A percentile compares a stretch with the other conserved stretches of the same genome.
These are phyloP conservation scores for Syngnathus rostellatus DNA, from an alignment of 2,797 vertebrate genomes.

Conservation along the genomic window DNA sequence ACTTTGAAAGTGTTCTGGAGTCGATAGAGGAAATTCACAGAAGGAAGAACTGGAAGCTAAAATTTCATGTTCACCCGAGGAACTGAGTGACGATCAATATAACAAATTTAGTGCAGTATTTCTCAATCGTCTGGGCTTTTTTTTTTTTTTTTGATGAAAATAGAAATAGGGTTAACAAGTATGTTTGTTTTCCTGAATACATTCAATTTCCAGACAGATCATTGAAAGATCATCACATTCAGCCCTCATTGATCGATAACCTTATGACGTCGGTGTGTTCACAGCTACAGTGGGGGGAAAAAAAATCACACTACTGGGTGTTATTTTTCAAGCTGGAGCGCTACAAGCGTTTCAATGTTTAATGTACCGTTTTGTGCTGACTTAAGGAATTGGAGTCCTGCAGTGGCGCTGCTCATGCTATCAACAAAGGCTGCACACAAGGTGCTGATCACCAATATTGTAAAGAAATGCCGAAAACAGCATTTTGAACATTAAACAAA, in stretches of 20 bases:
- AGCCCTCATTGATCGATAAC: conserved; percentile 6
- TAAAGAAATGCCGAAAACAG: neutral
- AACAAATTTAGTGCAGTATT: conserved; percentile 42
- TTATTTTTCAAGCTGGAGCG: conserved; percentile 21
- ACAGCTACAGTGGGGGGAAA: conserved; percentile 9
- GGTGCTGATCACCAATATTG: conserved; percentile 1
- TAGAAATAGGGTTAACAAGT: neutral
- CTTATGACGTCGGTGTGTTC: conserved; percentile 7
- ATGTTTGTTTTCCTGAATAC: neutral
- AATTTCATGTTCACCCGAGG: conserved; percentile 45
- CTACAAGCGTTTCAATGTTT: conserved; percentile 30
- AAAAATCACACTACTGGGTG: conserved; percentile 13
- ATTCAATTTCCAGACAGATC: neutral
- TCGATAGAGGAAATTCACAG: conserved; percentile 53
- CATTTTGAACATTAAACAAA: neutral
- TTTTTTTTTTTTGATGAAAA: conserved; percentile 11
- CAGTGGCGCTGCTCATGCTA: conserved; percentile 13
- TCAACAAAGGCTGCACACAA: conserved; percentile 6
- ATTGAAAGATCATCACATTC: neutral
- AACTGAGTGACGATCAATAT: conserved; percentile 47
- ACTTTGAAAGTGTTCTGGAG: conserved; percentile 25
- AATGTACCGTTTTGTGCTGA: conserved; percentile 11
- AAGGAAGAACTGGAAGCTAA: conserved; percentile 51
- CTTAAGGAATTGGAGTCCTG: conserved; percentile 14
- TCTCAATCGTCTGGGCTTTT: conserved; percentile 21